Evolutionary conservation across 2,888 invertebrate genomes (phyloP), one percentile per base, ranked within the genome.

Genomic region (Brenthis ino): DNA sequence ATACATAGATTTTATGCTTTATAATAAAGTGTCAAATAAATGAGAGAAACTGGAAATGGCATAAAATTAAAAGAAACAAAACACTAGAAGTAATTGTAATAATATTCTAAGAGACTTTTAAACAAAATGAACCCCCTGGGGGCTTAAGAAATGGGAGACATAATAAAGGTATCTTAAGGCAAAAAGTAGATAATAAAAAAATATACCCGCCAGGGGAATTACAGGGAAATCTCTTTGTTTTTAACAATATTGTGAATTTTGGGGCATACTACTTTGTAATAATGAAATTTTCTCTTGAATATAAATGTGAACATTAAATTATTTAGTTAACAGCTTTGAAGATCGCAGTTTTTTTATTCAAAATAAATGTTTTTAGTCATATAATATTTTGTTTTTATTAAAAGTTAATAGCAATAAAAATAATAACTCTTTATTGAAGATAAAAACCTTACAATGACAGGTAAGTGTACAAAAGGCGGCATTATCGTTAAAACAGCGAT

Each of bases 141-240:
- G 61, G 54, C 20, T 56, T 48, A 48, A 67, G 50, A 61, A 55
- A 67, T 61, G 55, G 65, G 55, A 65, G 28, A 63, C 71, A 76
- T 75, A 77, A 70, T 72, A 70, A 67, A 70, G 77, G 61, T 33
- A 61, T 61, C 50, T 61, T 61, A 61, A 51, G 61, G 77, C 71
- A 68, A 72, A 69, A 72, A 71, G 75, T 77, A 77, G 80, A 76
- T 79, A 76, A 68, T 73, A 73, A 73, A 76, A 74, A 68, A 60
- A 64, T 73, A 64, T 57, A 64, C 54, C 51, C 58, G 64, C 70
- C 60, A 69, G 61, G 70, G 65, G 70, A 76, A 75, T 75, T 76
- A 78, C 72, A 79, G 67, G 67, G 69, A 74, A 77, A 58, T 57
- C 65, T 65, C 24, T 51, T 53, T 43, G 57, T 57, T 58, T 58